Percentiles rank a stretch among this genome's conserved stretches.
Evolutionary conservation across 2,113 vertebrate genomes (phyloP).

Genomic region (Rhombomys opimus): DNA sequence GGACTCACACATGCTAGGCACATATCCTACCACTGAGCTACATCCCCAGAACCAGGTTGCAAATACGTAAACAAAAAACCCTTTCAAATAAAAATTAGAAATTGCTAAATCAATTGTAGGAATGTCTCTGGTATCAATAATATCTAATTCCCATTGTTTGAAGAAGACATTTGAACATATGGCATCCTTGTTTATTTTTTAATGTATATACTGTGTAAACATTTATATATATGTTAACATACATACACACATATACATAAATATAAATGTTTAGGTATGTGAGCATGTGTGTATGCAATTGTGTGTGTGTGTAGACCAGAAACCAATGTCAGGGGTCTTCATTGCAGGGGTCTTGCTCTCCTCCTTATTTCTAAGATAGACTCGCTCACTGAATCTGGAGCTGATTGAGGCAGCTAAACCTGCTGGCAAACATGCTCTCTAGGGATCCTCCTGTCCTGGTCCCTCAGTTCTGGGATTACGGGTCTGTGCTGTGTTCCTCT

Average conservation of each 20-base stretch:
- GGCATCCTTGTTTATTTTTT: neutral
- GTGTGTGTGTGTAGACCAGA: neutral
- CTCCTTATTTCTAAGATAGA: neutral
- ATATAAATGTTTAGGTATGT: neutral
- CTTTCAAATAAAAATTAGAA: constrained; percentile 25
- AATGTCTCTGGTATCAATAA: neutral
- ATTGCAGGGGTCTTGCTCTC: too few relatives aligned
- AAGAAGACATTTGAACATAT: neutral
- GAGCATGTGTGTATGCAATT: neutral
- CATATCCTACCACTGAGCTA: neutral
- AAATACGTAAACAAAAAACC: neutral
- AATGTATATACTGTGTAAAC: neutral
- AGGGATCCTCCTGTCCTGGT: neutral
- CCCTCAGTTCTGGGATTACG: neutral
- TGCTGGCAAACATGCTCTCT: neutral
- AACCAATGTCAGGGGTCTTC: too few relatives aligned
- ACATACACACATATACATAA: neutral
- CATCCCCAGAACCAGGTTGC: neutral
- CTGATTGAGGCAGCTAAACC: neutral
- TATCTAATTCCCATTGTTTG: constrained; percentile 20
- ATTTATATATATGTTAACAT: neutral
- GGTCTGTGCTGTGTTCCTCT: neutral
- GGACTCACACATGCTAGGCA: neutral
- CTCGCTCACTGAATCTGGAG: neutral
- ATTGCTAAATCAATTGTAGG: constrained; percentile 28